These are phyloP conservation scores for Pandion haliaetus DNA, from an alignment of 2,113 vertebrate species.

Conservation along the genomic window DNA sequence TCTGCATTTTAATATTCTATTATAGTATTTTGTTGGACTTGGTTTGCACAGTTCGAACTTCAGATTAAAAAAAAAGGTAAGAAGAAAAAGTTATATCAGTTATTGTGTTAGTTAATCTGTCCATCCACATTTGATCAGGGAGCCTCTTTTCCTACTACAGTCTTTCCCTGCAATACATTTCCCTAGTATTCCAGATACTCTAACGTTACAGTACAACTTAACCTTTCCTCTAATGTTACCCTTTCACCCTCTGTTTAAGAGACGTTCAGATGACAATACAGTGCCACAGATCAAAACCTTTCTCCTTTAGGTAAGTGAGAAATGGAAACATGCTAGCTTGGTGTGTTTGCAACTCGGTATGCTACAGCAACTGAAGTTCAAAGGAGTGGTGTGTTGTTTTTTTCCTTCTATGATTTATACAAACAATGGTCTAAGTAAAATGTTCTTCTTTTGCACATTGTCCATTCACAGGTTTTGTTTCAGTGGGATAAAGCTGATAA, in stretches of 20 bases:
- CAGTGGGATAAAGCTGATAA: background rate
- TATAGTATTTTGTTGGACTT: background rate
- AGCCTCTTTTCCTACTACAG: background rate
- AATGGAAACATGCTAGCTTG: background rate
- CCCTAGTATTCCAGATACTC: background rate
- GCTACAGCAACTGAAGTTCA: background rate
- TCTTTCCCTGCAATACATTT: background rate
- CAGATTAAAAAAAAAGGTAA: background rate
- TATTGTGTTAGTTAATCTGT: background rate
- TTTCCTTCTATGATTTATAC: background rate
- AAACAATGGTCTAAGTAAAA: background rate
- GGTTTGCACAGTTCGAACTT: background rate
- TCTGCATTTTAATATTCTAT: background rate
- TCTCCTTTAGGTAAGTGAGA: background rate
- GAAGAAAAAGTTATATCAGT: background rate
- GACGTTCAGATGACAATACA: background rate
- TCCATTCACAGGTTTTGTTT: background rate
- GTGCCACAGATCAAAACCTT: background rate
- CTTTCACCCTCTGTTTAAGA: background rate
- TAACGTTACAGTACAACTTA: background rate
- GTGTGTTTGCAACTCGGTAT: background rate
- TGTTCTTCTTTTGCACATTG: background rate
- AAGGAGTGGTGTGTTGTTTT: background rate
- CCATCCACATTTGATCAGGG: background rate
- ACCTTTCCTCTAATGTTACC: background rate